These are phyloP conservation scores for Cryptotermes secundus DNA, from an alignment of 1,140 invertebrate species.

Conservation along the genomic window DNA sequence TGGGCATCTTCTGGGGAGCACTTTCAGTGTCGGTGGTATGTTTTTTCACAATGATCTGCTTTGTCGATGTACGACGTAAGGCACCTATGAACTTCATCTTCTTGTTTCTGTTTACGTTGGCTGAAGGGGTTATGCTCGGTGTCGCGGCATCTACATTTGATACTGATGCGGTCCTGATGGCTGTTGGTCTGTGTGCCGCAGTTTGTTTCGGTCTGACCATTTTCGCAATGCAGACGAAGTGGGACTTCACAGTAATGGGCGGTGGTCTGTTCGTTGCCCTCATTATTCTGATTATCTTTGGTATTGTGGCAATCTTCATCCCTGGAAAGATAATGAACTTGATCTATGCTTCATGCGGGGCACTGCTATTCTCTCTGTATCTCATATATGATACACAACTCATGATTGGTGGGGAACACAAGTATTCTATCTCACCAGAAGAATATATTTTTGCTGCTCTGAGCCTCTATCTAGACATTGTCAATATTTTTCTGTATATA, in stretches of 20 bases:
- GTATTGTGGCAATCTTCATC: conserved; percentile 76
- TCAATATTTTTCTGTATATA: conserved; percentile 89
- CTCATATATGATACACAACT: conserved; percentile 92
- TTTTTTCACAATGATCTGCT: conserved; percentile 87
- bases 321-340: conserved; percentile 58
- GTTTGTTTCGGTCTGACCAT: conserved; percentile 81
- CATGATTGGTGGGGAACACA: conserved; percentile 91
- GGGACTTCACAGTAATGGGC: conserved; percentile 85
- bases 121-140: no score
- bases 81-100: no score
- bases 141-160: no score
- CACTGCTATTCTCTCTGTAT: conserved; percentile 79
- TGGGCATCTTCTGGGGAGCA: conserved; percentile 62
- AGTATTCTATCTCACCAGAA: conserved; percentile 89
- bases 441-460: conserved; percentile 95
- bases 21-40: conserved; percentile 70
- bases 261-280: conserved; percentile 74
- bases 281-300: conserved; percentile 80
- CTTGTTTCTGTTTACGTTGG: no score
- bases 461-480: conserved; percentile 86
- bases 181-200: conserved; percentile 76
- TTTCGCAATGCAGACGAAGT: conserved; percentile 93
- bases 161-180: conserved; percentile 66
- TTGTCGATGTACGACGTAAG: no score
- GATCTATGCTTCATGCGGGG: conserved; percentile 79